A percentile compares a stretch with the other conserved stretches of the same genome.
Evolutionary conservation across 2,888 invertebrate genomes (phyloP).

Genomic region (Tromatobia lineatoria): DNA sequence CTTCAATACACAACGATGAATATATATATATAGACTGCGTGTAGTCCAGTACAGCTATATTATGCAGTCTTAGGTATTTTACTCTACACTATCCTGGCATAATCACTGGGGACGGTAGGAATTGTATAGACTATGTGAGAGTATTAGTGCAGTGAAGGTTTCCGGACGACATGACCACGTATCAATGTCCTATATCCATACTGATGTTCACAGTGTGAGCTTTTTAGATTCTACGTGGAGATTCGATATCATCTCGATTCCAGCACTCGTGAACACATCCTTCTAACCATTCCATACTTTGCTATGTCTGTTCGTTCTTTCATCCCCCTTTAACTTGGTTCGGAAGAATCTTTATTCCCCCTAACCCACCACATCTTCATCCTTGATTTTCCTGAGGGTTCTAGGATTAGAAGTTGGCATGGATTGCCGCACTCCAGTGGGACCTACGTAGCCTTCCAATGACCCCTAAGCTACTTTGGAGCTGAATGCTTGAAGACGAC

Average conservation of each 20-base stretch:
- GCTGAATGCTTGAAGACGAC: slow-evolving; percentile 8
- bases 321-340: slow-evolving; percentile 19
- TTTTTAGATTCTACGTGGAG: slow-evolving; percentile 20
- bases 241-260: slow-evolving; percentile 63
- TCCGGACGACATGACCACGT: slow-evolving; percentile 38
- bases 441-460: slow-evolving; percentile 8
- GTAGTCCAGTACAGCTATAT: slow-evolving; percentile 44
- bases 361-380: slow-evolving; percentile 20
- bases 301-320: slow-evolving; percentile 4
- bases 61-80: slow-evolving; percentile 37
- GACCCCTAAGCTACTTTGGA: slow-evolving; percentile 9
- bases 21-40: slow-evolving; percentile 10
- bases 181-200: slow-evolving; percentile 32
- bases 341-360: background rate
- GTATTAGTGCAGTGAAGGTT: slow-evolving; percentile 49
- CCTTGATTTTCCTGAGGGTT: slow-evolving; percentile 54
- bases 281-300: slow-evolving; percentile 22
- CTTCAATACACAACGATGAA: background rate
- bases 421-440: slow-evolving; percentile 20
- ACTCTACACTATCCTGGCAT: slow-evolving; percentile 26
- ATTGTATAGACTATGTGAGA: slow-evolving; percentile 23
- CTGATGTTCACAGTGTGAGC: slow-evolving; percentile 32
- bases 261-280: slow-evolving; percentile 31
- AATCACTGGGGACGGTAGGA: slow-evolving; percentile 34
- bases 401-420: slow-evolving; percentile 58